Evolutionary conservation across 2,797 vertebrate species (phyloP), one percentile per base, ranked within the genome.

Genomic region (Protosalanx chinensis): DNA sequence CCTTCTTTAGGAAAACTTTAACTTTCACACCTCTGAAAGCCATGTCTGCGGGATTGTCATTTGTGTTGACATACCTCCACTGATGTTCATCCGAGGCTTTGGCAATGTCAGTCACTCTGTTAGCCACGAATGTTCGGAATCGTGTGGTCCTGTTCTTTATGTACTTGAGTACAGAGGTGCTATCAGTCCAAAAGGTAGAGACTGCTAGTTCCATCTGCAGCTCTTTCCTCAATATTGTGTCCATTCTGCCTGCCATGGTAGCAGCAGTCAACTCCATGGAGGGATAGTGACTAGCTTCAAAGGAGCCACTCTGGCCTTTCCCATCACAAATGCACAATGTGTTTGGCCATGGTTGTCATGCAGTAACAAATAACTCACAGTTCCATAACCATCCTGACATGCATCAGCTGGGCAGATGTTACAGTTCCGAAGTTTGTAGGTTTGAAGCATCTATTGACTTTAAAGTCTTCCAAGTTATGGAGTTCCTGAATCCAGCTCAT

Each of bases 281-380:
- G 33, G 33, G 33, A 35, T 35, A 35, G 33, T 35, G 33, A 35
- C 33, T 35, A 6, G 33, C 33, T 5, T 35, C 33, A 35, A 35
- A 35, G 33, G 4, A 35, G 33, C 33, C 33, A 35, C 33, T 35
- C 33, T 35, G 2, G 33, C 33, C 33, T 35, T 35, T 35, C 33
- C 33, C 33, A 62, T 62, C 18, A 70, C 20, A 23, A 70, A 70
- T 32, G 41, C 60, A 32, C n/a, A 64, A 49, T 64, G 70, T 5
- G 30, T 30, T 10, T 71, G 35, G 12, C 59, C 60, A 29, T 64
- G 23, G 23, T 29, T 29, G 37, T 64, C 33, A 8, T 23, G 46
- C 60, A 71, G 41, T 53, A 23, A 12, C 37, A 64, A 32, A 32
- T 64, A 35, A 35, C 33, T 35, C 33, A 35, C 33, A 2, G 33